Conservation (phyloP, 2,797 vertebrate genomes). For the Bradypodion pumilum region DNA sequence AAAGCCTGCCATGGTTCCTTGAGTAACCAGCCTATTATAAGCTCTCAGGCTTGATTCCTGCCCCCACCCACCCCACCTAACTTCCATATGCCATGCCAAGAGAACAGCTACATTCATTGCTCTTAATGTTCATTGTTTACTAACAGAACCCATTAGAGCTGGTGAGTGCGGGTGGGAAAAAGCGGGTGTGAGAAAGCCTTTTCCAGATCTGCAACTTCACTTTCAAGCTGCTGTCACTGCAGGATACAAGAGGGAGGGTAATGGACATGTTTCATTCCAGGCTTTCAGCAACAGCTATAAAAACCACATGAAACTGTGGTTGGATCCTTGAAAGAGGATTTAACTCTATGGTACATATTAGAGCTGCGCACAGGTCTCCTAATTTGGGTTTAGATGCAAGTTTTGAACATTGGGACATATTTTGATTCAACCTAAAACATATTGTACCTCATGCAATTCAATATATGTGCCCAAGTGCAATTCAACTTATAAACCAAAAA, state of each 20-base stretch:
- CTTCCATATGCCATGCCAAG: neutral
- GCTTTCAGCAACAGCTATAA: neutral
- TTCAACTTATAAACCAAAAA: too few relatives aligned
- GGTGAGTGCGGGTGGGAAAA: neutral
- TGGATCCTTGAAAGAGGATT: neutral
- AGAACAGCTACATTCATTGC: neutral
- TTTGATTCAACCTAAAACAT: too few relatives aligned
- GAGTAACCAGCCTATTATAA: neutral
- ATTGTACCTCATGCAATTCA: too few relatives aligned
- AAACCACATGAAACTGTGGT: neutral
- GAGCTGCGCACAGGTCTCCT: too few relatives aligned
- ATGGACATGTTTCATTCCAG: neutral
- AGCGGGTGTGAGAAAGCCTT: neutral
- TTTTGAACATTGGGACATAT: too few relatives aligned
- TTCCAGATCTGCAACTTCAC: too few relatives aligned
- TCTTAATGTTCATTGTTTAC: neutral
- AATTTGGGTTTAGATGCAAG: too few relatives aligned
- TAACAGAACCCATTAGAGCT: neutral
- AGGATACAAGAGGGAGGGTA: neutral
- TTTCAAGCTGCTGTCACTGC: too few relatives aligned
- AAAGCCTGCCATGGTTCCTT: neutral
- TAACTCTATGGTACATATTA: neutral
- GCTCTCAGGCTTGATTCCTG: too few relatives aligned
- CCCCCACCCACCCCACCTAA: neutral
- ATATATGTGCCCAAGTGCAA: too few relatives aligned